phyloP scores from a whole-genome alignment of 2,797 vertebrate species.

The Rhinogobio ventralis region DNA sequence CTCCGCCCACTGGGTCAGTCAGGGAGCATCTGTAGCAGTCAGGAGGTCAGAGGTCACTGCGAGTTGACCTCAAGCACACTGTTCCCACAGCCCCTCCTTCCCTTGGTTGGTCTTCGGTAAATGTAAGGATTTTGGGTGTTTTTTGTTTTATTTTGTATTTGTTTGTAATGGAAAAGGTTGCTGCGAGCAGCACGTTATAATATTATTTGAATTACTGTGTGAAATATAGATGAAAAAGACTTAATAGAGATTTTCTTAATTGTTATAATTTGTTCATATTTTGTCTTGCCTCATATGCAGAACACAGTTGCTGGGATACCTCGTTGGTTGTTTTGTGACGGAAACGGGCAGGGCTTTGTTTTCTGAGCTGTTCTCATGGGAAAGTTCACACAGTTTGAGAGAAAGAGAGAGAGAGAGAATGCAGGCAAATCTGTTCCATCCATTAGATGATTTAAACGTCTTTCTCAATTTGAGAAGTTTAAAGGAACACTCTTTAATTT shows the following conservation, averaged over 20 bases:
- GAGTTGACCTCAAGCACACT: conserved; percentile 49
- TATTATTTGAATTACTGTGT: conserved; percentile 90
- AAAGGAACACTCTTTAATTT: conserved; percentile 58
- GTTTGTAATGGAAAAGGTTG: conserved; percentile 78
- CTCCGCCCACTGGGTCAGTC: conserved; percentile 35
- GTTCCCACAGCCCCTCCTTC: conserved; percentile 59
- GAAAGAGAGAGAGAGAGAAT: conserved; percentile 5
- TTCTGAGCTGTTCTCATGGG: conserved; percentile 49
- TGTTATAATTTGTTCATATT: conserved; percentile 69
- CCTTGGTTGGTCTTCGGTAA: conserved; percentile 76
- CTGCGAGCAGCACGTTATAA: conserved; percentile 93
- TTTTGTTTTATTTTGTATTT: conserved; percentile 86
- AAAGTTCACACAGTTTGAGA: conserved; percentile 31
- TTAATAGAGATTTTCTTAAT: conserved; percentile 63
- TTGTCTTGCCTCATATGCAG: conserved; percentile 65
- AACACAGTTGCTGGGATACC: conserved; percentile 33
- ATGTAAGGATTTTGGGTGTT: conserved; percentile 81
- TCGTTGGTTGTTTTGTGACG: conserved; percentile 29
- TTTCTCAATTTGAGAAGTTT: conserved; percentile 46
- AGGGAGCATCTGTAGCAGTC: conserved; percentile 56
- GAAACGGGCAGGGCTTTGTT: conserved; percentile 49
- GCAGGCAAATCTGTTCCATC: conserved; percentile 60
- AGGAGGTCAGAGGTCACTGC: conserved; percentile 59
- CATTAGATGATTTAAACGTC: conserved; percentile 51
- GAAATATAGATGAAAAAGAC: conserved; percentile 75